Evolutionary conservation across 2,888 invertebrate genomes (phyloP).

Genomic region (Melolontha melolontha): DNA sequence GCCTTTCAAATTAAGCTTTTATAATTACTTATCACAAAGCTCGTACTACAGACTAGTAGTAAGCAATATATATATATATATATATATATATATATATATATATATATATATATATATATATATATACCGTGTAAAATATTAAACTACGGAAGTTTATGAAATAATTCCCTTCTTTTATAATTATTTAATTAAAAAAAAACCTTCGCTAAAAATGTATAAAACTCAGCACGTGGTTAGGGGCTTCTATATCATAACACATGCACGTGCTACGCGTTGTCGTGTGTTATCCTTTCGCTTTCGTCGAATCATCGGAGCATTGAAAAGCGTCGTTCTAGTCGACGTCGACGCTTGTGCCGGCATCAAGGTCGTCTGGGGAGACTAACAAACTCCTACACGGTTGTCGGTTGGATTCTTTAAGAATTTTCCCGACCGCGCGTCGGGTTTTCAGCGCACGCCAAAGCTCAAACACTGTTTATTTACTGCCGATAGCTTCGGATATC

Average conservation of each 20-base stretch:
- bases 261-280: slow-evolving; percentile 7
- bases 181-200: no score
- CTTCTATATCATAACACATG: not conserved
- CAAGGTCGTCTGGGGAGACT: slow-evolving; percentile 51
- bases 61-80: no score
- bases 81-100: no score
- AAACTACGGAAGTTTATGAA: no score
- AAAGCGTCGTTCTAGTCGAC: slow-evolving; percentile 49
- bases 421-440: not conserved
- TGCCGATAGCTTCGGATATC: no score
- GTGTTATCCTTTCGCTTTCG: slow-evolving; percentile 30
- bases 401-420: not conserved
- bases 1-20: no score
- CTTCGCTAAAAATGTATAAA: no score
- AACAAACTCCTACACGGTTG: slow-evolving; percentile 49
- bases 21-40: no score
- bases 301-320: slow-evolving; percentile 34
- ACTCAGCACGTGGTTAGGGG: slow-evolving; percentile 7
- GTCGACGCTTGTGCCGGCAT: slow-evolving; percentile 54
- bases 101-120: no score
- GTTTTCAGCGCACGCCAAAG: slow-evolving; percentile 9
- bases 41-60: no score
- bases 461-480: slow-evolving; percentile 7
- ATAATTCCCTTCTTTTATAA: no score
- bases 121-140: no score